Evolutionary conservation across 2,113 vertebrate genomes (phyloP), one percentile per base, ranked within the genome.

Genomic region (Chloebia gouldiae): DNA sequence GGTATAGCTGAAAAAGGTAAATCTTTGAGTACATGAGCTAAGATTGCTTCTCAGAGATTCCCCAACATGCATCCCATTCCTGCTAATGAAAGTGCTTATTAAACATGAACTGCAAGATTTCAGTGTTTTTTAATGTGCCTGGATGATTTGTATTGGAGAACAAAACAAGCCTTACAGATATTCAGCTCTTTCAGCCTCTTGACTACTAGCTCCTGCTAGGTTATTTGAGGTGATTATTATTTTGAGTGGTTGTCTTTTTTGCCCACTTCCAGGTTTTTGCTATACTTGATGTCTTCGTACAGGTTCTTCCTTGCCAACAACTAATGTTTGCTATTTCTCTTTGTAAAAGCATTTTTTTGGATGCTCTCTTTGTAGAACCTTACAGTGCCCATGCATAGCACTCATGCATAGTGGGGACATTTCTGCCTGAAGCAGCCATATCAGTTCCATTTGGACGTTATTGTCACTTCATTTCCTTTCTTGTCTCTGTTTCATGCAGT

Each of bases 391-490:
- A 22, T 13, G 23, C 40, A 12, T 8, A 5, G 22, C 37, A 37
- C 13, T 69, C 19, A 11, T 0, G 3, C 8, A 21, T 4, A 44
- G 37, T 1, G 1, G 17, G n/a, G 20, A 3, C 31, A 6, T 31
- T 59, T 77, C 72, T 89, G 42, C 39, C 51, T 73, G 35, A 33
- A 66, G 64, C 40, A 40, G 40, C 20, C 53, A 65, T 7, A 19
- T 73, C 51, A 18, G 30, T 42, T 53, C 35, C 42, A 12, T 69
- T 86, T 42, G 45, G 47, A 56, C 5, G 4, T 54, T 33, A 20
- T 31, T 35, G 14, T 25, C 21, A 13, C 33, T 86, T 64, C 6
- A 11, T 25, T 21, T 84, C 61, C 12, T 71, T 70, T 68, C 14
- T 14, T 54, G 20, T 16, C 15, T 24, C 71, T 63, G 5, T 81